A percentile compares a stretch with the other conserved stretches of the same genome.
Evolutionary conservation across 2,797 vertebrate genomes (phyloP).

Genomic region (Gouania willdenowi): DNA sequence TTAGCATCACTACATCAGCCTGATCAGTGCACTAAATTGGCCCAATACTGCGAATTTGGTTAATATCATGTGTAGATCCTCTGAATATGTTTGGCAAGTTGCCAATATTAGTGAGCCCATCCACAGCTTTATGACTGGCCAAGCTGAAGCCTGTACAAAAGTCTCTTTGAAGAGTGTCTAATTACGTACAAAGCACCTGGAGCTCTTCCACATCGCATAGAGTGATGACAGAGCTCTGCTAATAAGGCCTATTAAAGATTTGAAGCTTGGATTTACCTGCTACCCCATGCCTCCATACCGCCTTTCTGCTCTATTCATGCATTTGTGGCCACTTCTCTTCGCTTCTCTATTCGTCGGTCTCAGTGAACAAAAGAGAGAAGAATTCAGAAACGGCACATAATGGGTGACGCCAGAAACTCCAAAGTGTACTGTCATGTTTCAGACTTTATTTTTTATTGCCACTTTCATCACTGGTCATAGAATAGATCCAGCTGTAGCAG

Average conservation of each 20-base stretch:
- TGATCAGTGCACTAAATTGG: too few species aligned
- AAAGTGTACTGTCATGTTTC: not conserved
- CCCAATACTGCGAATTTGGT: too few species aligned
- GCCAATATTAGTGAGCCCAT: constrained; percentile 7
- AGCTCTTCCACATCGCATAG: constrained; percentile 45
- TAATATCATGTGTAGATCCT: not conserved
- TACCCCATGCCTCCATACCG: constrained; percentile 14
- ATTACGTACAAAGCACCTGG: constrained; percentile 51
- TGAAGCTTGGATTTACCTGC: constrained; percentile 25
- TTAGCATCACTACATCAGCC: too few species aligned
- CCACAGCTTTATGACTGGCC: constrained; percentile 23
- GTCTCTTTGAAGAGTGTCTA: constrained; percentile 50
- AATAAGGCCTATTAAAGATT: constrained; percentile 40
- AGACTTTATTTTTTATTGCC: not conserved
- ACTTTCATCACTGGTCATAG: constrained; percentile 1
- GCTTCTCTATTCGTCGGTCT: constrained; percentile 3
- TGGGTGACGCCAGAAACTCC: not conserved
- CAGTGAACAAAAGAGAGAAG: not conserved
- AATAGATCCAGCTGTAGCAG: not conserved
- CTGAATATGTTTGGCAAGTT: not conserved
- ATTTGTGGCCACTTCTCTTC: constrained; percentile 1
- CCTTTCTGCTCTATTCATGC: constrained; percentile 7
- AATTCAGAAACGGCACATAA: not conserved
- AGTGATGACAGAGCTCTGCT: constrained; percentile 29
- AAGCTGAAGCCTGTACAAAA: constrained; percentile 47